Conservation (phyloP, 2,113 vertebrate genomes). For the Coptodon bakossiorum region DNA sequence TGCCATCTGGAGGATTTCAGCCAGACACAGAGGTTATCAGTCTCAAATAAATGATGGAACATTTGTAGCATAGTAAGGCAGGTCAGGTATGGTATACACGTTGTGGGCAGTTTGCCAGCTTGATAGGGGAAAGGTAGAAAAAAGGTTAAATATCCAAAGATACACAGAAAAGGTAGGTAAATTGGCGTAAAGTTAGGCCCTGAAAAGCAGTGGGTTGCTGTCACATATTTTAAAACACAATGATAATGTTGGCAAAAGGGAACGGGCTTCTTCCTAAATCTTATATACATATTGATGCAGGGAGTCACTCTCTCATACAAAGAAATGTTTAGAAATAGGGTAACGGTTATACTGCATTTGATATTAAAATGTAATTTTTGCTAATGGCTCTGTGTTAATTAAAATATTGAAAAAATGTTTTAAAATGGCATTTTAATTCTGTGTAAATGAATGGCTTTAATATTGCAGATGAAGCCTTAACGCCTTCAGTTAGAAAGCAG, state of each 20-base stretch:
- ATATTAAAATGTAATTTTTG: not conserved
- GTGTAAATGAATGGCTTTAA: not conserved
- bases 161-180: not conserved
- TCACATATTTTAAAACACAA: not conserved
- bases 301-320: not conserved
- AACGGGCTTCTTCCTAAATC: not conserved
- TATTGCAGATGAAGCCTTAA: not conserved
- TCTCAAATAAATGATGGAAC: not conserved
- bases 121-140: not conserved
- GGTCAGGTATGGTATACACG: not conserved
- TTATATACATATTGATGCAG: not conserved
- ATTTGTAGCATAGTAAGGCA: not conserved
- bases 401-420: not conserved
- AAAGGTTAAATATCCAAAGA: not conserved
- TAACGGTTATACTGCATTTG: not conserved
- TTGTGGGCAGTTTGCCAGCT: not conserved
- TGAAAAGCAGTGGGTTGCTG: not conserved
- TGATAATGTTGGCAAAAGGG: not conserved
- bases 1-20: slow-evolving; percentile 13
- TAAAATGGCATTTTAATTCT: not conserved
- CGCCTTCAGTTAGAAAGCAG: not conserved
- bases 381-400: not conserved
- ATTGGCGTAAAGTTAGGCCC: not conserved
- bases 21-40: not conserved
- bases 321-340: not conserved